Base-by-base conservation (phyloP, 2,888 invertebrate genomes). In the Ormyrus labotus region DNA sequence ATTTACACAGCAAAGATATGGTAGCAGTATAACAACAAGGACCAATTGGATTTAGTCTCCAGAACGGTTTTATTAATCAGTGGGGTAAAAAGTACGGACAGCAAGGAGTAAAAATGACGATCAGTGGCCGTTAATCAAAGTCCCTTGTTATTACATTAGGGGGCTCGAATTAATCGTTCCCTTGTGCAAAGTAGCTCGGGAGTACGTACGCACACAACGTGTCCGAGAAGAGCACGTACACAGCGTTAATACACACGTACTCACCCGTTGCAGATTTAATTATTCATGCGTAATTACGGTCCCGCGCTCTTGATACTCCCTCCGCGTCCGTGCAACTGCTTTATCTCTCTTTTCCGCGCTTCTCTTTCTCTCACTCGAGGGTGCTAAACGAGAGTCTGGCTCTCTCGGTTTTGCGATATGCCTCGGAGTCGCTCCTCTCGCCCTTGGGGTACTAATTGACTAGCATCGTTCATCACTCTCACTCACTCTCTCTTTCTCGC, bases 391-490 rank as follows among this genome's bases (percentile, higher is more conserved):
- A 34, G 34, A 34, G 34, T 74, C 63, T 48, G 57, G 19, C 63
- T 74, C 58, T 64, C 61, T 70, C 70, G 53, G 13, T 45, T 57
- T 71, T 72, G 51, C 65, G 70, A 68, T 58, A 67, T 47, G 60
- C 61, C 69, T 53, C 61, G 34, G 64, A 67, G 58, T 68, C 65
- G n/a, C 51, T 72, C 67, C 10, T 51, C 51, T 55, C 60, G 78
- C 81, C 74, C 78, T 86, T 84, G 85, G 34, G 86, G 86, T 89
- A 87, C 87, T 90, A 89, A 90, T 89, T 90, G 90, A 90, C 90
- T 90, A 90, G 90, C 88, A 90, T 90, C 90, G 89, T 90, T 89
- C 89, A 90, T 90, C 89, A 89, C 83, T 83, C 83, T 81, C 79
- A 76, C 73, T 81, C 67, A 55, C 34, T 34, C 34, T 34, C 34